Base-by-base conservation (phyloP, 2,113 vertebrate species). In the Aegotheles bennettii region DNA sequence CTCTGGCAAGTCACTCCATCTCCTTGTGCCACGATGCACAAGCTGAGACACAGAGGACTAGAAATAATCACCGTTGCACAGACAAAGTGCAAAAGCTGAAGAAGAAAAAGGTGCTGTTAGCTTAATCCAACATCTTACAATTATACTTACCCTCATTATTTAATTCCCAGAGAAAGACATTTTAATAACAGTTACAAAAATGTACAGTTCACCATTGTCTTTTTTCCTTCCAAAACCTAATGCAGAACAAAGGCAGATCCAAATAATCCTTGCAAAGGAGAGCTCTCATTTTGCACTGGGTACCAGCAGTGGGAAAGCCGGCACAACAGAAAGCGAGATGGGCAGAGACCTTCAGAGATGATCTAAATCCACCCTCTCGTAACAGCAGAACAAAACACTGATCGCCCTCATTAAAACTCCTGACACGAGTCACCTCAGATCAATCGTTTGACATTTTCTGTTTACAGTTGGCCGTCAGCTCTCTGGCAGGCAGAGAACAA, bases 11-110 rank as follows among this genome's bases (percentile, higher is more conserved):
- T 42, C 71, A 19, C 51, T 59, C 51, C 29, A 16, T 28, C 29
- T 74, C 40, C n/a, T 64, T n/a, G 78, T 1, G 1, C 24, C 50
- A 13, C 1, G 0, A 1, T n/a, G 76, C 67, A 16, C 84, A 45
- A 29, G 21, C 61, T 16, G 65, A 61, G 65, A 65, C 9, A 7
- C 51, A 54, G 5, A 79, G 68, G 77, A 13, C 74, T 35, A 29
- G 53, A 84, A 91, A 86, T 61, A 81, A 80, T 56, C 63, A 42
- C 45, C 1, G 2, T 11, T 13, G 71, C 35, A 8, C 35, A 51
- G 12, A 35, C 42, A 16, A 7, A 63, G 21, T 19, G 29, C 36
- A 43, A 40, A 36, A 74, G 29, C 60, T 84, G 19, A 35, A 43
- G 56, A 68, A 43, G 11, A 31, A 65, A 35, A 69, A 64, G 17